Conservation (phyloP, 2,888 invertebrate species). For the Drosophila subquinaria region DNA sequence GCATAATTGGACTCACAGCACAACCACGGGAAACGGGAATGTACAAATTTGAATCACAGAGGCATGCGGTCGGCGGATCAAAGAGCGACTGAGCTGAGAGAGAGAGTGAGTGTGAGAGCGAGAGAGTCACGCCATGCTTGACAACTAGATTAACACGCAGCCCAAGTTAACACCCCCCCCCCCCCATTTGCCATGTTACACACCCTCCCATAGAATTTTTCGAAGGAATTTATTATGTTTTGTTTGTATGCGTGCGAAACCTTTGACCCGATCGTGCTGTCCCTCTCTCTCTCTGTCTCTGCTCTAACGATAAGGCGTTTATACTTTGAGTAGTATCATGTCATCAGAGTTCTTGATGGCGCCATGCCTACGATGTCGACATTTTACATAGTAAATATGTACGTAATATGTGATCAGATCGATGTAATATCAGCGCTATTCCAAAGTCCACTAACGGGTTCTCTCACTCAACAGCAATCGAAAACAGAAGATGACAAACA, state of each 20-base stretch:
- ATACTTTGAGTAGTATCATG: slow-evolving; percentile 14
- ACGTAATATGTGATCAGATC: slow-evolving; percentile 42
- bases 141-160: slow-evolving; percentile 70
- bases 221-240: slow-evolving; percentile 46
- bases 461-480: not conserved
- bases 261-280: slow-evolving; percentile 50
- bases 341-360: slow-evolving; percentile 29
- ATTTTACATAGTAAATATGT: slow-evolving; percentile 6
- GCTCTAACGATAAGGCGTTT: slow-evolving; percentile 35
- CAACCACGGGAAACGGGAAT: slow-evolving; percentile 31
- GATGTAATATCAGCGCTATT: slow-evolving; percentile 38
- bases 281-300: not conserved
- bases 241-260: slow-evolving; percentile 43
- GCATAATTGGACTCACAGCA: slow-evolving; percentile 49
- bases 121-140: slow-evolving; percentile 51
- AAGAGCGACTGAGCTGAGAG: slow-evolving; percentile 17
- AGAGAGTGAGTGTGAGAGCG: not conserved
- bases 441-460: slow-evolving; percentile 43
- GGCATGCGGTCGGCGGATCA: slow-evolving; percentile 15
- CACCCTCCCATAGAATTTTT: slow-evolving; percentile 7
- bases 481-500: slow-evolving; percentile 4
- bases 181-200: not conserved
- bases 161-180: not conserved
- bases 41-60: slow-evolving; percentile 16
- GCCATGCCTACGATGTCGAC: slow-evolving; percentile 30